Conservation (phyloP, 2,888 invertebrate genomes). For the Folsomia candida region DNA sequence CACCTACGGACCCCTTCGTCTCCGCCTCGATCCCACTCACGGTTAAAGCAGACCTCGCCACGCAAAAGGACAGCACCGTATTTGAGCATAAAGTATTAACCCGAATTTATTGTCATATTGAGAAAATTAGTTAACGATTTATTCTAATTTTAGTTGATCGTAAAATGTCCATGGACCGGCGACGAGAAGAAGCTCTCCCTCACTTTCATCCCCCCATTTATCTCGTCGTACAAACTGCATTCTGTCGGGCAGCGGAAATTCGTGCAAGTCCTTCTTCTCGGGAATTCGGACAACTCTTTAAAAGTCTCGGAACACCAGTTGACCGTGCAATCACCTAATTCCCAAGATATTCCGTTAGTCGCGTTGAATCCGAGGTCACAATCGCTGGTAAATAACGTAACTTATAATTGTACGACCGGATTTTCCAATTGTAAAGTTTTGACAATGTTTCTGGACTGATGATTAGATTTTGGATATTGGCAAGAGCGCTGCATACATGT, state of each 20-base stretch:
- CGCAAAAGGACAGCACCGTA: slow-evolving; percentile 67
- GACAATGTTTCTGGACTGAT: slow-evolving; percentile 49
- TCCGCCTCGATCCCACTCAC: slow-evolving; percentile 64
- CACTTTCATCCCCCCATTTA: slow-evolving; percentile 79
- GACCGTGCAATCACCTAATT: slow-evolving; percentile 42
- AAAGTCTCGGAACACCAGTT: slow-evolving; percentile 44
- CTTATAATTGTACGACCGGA: no score
- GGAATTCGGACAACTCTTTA: slow-evolving; percentile 45
- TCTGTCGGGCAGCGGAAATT: slow-evolving; percentile 81
- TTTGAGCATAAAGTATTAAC: slow-evolving; percentile 67
- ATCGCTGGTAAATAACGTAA: slow-evolving; percentile 51
- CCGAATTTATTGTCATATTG: slow-evolving; percentile 8
- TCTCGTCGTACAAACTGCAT: slow-evolving; percentile 74
- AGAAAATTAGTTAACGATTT: slow-evolving; percentile 8
- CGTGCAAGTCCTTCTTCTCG: slow-evolving; percentile 68
- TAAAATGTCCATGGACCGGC: slow-evolving; percentile 76
- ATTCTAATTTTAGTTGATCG: slow-evolving; percentile 59
- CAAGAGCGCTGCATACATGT: slow-evolving; percentile 76
- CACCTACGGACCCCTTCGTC: slow-evolving; percentile 66
- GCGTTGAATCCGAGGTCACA: slow-evolving; percentile 67
- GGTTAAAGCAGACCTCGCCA: slow-evolving; percentile 71
- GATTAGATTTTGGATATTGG: slow-evolving; percentile 73
- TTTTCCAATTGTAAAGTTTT: no score
- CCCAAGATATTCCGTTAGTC: slow-evolving; percentile 55
- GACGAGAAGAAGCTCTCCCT: slow-evolving; percentile 71